Evolutionary conservation across 2,797 vertebrate genomes (phyloP), one percentile per base, ranked within the genome.

Genomic region (Heliangelus exortis): DNA sequence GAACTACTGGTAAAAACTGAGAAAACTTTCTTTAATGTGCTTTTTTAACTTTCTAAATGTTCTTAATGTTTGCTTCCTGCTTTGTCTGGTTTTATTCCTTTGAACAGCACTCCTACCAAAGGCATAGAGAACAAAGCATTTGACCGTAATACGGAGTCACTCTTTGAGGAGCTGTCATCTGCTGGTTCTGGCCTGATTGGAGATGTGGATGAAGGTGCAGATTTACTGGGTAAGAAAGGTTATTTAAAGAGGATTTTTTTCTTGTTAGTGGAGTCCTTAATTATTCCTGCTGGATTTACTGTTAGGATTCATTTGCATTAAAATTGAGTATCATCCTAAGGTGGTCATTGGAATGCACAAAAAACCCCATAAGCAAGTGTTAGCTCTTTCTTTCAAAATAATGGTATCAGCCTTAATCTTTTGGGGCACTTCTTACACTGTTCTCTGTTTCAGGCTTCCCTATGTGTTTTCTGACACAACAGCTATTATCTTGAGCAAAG

Each of bases 101-200:
- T 95, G 90, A 72, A 39, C 92, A 99, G 99, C 97, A 99, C 99
- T 84, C 99, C 99, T 25, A 97, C 98, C 94, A 99, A 99, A 98
- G 98, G 98, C 10, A 98, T 99, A 36, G 99, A 99, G 97, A 99
- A 99, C 97, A 98, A 98, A 95, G 99, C 98, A 3, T 99, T 99
- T 84, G 98, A 99, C 97, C 98, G 99, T 8, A 99, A 99, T 97
- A 99, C 99, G 1, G 99, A 99, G 51, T 99, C 99, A 83, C 98
- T 99, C 89, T 99, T 99, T 93, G 99, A 99, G 96, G 99, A 99
- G 97, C 97, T 99, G 91, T 99, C 99, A 9, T 99, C 99, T 73
- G 99, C 99, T 79, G 99, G 99, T 71, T 99, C 98, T 45, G 99
- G 99, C 97, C 97, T 99, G 76, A 99, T 99, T 84, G 99, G 98